Percentiles rank a stretch among this genome's conserved stretches.
These are phyloP conservation scores for Brachystomella parvula DNA, from an alignment of 1,140 invertebrate genomes.

Conservation along the genomic window DNA sequence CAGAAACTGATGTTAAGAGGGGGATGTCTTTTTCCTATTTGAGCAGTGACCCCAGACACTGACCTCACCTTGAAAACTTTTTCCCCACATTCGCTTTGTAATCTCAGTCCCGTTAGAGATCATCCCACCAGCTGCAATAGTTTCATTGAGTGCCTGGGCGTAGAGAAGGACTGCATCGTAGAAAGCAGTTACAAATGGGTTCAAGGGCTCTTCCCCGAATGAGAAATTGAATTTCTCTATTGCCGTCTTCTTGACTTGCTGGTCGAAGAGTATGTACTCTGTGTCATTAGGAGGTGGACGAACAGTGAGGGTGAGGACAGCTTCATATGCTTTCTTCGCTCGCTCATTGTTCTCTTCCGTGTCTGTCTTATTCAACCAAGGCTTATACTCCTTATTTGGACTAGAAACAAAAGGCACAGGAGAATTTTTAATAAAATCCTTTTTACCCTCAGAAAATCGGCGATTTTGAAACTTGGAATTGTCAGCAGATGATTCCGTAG, in stretches of 20 bases:
- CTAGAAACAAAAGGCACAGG: conserved; percentile 11
- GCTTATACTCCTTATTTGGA: conserved; percentile 44
- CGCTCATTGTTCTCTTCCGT: conserved; percentile 68
- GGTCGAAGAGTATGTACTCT: conserved; percentile 33
- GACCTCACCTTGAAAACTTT: conserved; percentile 67
- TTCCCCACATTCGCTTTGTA: conserved; percentile 79
- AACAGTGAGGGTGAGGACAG: conserved; percentile 81
- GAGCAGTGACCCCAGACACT: not conserved
- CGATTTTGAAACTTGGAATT: no score
- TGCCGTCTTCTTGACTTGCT: conserved; percentile 66
- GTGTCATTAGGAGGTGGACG: conserved; percentile 65
- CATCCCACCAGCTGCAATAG: conserved; percentile 56
- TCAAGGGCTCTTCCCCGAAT: conserved; percentile 55
- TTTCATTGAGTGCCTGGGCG: conserved; percentile 79
- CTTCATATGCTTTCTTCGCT: conserved; percentile 78
- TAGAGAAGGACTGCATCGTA: conserved; percentile 92
- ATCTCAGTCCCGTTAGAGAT: conserved; percentile 57
- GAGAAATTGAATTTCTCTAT: conserved; percentile 70
- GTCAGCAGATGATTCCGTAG: no score
- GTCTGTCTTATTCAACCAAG: conserved; percentile 77
- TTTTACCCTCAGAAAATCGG: no score
- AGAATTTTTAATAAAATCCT: not conserved
- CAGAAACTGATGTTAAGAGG: no score
- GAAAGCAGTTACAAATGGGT: conserved; percentile 85
- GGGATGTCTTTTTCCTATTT: not conserved